These are phyloP conservation scores for Drosophila mauritiana DNA, from an alignment of 1,140 invertebrate species.

Conservation along the genomic window DNA sequence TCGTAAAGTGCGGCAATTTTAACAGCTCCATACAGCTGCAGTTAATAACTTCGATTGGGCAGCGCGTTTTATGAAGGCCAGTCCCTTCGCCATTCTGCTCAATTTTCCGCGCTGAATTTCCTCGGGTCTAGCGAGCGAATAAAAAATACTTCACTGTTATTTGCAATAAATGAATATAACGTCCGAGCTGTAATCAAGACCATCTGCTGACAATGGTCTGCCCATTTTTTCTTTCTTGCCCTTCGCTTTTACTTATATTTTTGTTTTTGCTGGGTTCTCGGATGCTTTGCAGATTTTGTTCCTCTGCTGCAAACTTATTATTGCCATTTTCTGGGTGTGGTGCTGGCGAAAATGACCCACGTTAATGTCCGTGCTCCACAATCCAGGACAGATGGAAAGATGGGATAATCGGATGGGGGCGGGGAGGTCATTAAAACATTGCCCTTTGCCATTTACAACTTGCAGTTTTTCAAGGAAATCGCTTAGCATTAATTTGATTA, in stretches of 20 bases:
- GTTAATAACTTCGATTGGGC: slow-evolving; percentile 74
- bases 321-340: slow-evolving; percentile 51
- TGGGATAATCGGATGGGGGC: neutral
- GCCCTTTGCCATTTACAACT: slow-evolving; percentile 48
- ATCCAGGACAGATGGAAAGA: slow-evolving; percentile 23
- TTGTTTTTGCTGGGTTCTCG: slow-evolving; percentile 4
- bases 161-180: slow-evolving; percentile 79
- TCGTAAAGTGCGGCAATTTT: slow-evolving; percentile 49
- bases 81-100: slow-evolving; percentile 20
- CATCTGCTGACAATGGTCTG: slow-evolving; percentile 68
- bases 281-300: slow-evolving; percentile 54
- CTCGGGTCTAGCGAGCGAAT: slow-evolving; percentile 40
- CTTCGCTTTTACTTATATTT: slow-evolving; percentile 16
- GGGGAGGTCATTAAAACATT: slow-evolving; percentile 61
- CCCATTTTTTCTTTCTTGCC: slow-evolving; percentile 27
- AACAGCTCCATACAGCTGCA: slow-evolving; percentile 66
- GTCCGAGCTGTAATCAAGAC: slow-evolving; percentile 79
- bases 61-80: slow-evolving; percentile 17
- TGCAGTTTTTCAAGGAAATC: slow-evolving; percentile 61
- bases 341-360: slow-evolving; percentile 71
- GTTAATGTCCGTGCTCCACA: slow-evolving; percentile 64
- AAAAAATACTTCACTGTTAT: slow-evolving; percentile 78
- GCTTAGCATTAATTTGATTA: slow-evolving; percentile 67
- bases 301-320: slow-evolving; percentile 59
- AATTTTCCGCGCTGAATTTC: slow-evolving; percentile 48